These are phyloP conservation scores for Hyla sarda DNA, from an alignment of 2,113 vertebrate genomes.

Conservation along the genomic window DNA sequence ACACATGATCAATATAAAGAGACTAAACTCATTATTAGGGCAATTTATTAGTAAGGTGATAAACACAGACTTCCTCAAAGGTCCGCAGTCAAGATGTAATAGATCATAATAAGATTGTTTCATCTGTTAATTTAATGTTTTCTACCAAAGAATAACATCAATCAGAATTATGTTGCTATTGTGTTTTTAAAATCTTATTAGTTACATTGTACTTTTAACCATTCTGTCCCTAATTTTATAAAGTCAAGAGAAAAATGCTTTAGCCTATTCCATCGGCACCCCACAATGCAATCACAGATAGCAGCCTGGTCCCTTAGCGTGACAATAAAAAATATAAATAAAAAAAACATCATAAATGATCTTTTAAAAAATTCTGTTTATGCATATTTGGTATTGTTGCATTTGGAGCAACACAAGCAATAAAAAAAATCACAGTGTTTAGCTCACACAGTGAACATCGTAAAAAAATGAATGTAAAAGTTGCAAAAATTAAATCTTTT, in stretches of 20 bases:
- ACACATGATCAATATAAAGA: slow-evolving; percentile 37
- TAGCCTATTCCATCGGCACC: neutral
- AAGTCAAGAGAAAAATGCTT: neutral
- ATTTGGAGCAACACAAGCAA: too few relatives aligned
- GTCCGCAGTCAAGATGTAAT: neutral
- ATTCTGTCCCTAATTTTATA: neutral
- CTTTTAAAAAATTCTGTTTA: too few relatives aligned
- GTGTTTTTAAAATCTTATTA: neutral
- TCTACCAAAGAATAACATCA: neutral
- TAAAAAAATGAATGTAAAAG: too few relatives aligned
- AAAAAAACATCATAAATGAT: too few relatives aligned
- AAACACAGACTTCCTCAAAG: neutral
- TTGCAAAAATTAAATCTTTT: too few relatives aligned
- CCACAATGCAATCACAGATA: neutral
- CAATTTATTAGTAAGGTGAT: neutral
- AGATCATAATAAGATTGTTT: slow-evolving; percentile 24
- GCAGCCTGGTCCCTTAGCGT: too few relatives aligned
- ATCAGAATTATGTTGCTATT: neutral
- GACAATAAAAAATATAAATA: too few relatives aligned
- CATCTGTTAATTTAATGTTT: slow-evolving; percentile 1
- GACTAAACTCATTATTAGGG: neutral
- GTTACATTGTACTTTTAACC: neutral
- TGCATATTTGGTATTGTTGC: too few relatives aligned
- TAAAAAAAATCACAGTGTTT: too few relatives aligned
- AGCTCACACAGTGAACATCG: too few relatives aligned